Conservation (phyloP, 2,888 invertebrate genomes). For the Sphaerophoria rueppellii region DNA sequence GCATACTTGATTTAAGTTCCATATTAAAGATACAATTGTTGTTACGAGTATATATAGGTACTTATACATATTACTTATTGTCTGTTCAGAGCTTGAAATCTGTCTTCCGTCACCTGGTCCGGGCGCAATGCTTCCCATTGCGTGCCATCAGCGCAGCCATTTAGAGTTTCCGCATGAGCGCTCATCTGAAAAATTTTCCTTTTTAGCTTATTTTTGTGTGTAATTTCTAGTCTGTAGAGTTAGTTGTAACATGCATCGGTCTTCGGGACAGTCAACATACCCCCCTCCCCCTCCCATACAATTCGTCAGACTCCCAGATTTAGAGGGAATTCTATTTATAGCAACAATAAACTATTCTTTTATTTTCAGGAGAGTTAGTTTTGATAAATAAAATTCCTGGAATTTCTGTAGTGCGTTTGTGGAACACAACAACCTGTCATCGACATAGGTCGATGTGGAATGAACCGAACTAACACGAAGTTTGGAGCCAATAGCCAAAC, state of each 20-base stretch:
- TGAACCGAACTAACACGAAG: conserved; percentile 70
- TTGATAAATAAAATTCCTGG: neutral
- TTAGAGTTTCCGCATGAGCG: conserved; percentile 82
- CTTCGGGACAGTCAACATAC: neutral
- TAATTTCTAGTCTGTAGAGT: conserved; percentile 74
- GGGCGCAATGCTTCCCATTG: conserved; percentile 74
- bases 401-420: neutral
- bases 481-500: conserved; percentile 53
- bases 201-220: conserved; percentile 75
- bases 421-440: conserved; percentile 35
- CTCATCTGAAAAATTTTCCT: conserved; percentile 82
- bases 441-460: conserved; percentile 56
- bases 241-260: conserved; percentile 8
- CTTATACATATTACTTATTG: neutral
- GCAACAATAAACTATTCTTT: conserved; percentile 27
- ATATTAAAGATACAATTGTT: conserved; percentile 17
- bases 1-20: conserved; percentile 46
- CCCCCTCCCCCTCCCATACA: conserved; percentile 16
- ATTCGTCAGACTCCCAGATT: conserved; percentile 61
- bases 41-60: neutral
- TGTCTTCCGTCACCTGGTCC: conserved; percentile 72
- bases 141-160: conserved; percentile 77
- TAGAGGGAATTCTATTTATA: conserved; percentile 23
- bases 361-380: conserved; percentile 47
- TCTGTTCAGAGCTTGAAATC: conserved; percentile 49